Conservation (phyloP, 2,113 vertebrate species). For the Sciurus niger region DNA sequence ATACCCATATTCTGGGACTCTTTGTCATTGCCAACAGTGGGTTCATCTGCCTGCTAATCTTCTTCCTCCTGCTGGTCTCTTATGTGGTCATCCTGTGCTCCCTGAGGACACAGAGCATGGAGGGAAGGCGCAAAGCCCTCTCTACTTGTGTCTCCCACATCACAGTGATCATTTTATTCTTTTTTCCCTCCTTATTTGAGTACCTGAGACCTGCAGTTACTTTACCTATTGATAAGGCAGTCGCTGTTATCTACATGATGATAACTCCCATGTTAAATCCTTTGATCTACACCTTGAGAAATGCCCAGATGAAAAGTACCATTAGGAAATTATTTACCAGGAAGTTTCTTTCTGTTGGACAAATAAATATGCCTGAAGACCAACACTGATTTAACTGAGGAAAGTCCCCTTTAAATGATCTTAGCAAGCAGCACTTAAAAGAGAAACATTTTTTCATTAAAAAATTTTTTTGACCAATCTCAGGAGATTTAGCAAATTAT, state of each 20-base stretch:
- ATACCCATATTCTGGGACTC: background rate
- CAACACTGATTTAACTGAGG: background rate
- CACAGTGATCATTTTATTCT: constrained; percentile 79
- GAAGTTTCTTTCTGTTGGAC: background rate
- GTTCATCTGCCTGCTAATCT: constrained; percentile 74
- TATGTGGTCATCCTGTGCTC: constrained; percentile 74
- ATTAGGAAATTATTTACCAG: constrained; percentile 75
- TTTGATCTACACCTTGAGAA: constrained; percentile 79
- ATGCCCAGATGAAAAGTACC: constrained; percentile 81
- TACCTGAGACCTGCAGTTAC: constrained; percentile 61
- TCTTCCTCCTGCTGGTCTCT: constrained; percentile 77
- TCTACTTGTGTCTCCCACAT: constrained; percentile 86
- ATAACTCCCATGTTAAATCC: constrained; percentile 84
- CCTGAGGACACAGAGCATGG: background rate
- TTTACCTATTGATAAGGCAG: constrained; percentile 70
- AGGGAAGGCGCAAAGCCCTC: constrained; percentile 74
- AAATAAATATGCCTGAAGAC: background rate
- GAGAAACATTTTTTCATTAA: background rate
- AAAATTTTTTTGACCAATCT: background rate
- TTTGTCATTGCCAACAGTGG: constrained; percentile 62
- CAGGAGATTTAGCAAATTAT: no score
- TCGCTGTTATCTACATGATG: constrained; percentile 80
- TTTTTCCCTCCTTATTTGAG: constrained; percentile 78
- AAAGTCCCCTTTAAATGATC: background rate
- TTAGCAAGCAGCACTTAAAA: background rate